Base-by-base conservation (phyloP, 2,888 invertebrate species). In the Tetragnatha montana region DNA sequence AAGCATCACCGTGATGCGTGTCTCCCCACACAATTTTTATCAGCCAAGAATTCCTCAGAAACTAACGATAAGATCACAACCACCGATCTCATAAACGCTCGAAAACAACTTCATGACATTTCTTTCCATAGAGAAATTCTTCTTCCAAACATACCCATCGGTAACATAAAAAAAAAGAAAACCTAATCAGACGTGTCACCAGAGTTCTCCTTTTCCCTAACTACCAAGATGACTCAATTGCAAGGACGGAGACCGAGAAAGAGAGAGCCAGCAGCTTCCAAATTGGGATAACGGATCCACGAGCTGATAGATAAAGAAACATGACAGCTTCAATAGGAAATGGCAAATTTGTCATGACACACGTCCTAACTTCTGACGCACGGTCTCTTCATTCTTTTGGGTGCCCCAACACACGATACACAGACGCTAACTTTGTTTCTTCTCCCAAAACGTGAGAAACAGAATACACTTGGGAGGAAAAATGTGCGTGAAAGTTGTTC, bases 261-360 rank as follows among this genome's bases (percentile, higher is more conserved):
- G 12, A 60, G 17, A 17, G 17, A 60, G 60, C 60, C 60, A 35
- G 60, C 60, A 14, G 17, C 60, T 35, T 17, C 60, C 17, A 60
- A 60, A 60, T 60, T 60, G 73, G 82, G 82, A 82, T 82, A 82
- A 74, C 74, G 60, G 82, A 82, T 82, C 50, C 17, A 60, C 17
- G 73, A 73, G 71, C 73, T 17, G 60, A 82, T 49, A 81, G 70
- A 82, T 73, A 70, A 82, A 71, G 22, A 60, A 82, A 82, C 82
- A 82, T 82, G 82, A 50, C 82, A 82, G 82, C 73, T 82, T 74
- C 60, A 73, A 82, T 60, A 47, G 82, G 51, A 73, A 74, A 35
- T 74, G 60, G 73, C 78, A 50, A 70, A 85, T 85, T 85, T 85
- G 85, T 60, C 76, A 71, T 78, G 85, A 85, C 85, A 85, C 70